Evolutionary conservation across 35 echinoderm and acorn worm genomes (phyloP), one percentile per base, ranked within the genome.

Genomic region (Stichopus chloronotus): DNA sequence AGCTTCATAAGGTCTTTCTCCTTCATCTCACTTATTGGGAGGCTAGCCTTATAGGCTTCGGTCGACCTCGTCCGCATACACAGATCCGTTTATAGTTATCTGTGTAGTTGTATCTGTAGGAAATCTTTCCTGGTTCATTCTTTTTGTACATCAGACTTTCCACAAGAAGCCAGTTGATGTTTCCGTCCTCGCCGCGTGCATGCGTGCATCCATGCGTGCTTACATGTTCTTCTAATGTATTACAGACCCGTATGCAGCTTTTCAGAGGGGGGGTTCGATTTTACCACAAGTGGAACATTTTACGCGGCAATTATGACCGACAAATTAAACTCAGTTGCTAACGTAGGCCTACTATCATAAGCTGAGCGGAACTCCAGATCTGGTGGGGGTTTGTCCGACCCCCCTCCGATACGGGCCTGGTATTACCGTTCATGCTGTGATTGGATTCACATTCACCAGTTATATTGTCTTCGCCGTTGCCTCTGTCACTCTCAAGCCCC

Each of bases 1-100:
- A 87, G 82, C 65, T 93, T 87, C 63, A 93, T 71, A 8, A 93
- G 63, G 83, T 93, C 92, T 56, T 93, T 93, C 81, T 93, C 87
- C 92, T 93, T 93, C 83, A 72, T 68, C 63, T 93, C 63, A 93
- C 82, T 71, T 61, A 93, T 56, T 54, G 20, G 52, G 59, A 52
- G 78, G 19, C 58, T 72, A 65, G 88, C 71, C 63, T 85, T 53
- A 72, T 93, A 93, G 55, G 79, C 58, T 84, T 25, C 53, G 92
- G 92, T 53, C 63, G 83, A 87, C 83, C 92, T 68, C 59, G 80
- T 21, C 92, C 58, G 81, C 86, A 93, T 4, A 84, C 92, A 86
- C 56, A 87, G 57, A 93, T 84, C 76, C 92, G 79, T 86, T 25
- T 87, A 52, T 93, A 87, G 63, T 93, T 43, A 55, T 87, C 82